Evolutionary conservation across 2,888 invertebrate genomes (phyloP), one percentile per base, ranked within the genome.

Genomic region (Gnatocerus cornutus): DNA sequence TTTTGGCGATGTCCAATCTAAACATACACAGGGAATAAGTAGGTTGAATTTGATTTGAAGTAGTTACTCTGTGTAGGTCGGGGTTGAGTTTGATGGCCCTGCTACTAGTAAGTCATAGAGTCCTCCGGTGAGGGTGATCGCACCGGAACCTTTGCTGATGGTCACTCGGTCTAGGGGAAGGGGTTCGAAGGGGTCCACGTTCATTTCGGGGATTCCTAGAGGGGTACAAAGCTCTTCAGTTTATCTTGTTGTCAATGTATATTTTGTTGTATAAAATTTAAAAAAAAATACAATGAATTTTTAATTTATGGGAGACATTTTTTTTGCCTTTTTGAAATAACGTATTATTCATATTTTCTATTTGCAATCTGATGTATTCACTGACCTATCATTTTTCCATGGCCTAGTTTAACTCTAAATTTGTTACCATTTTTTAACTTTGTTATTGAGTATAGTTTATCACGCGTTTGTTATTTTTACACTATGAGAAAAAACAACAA

Each of bases 31-130:
- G 16, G 33, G 33, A 64, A 37, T 43, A 14, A 59, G 10, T 58
- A 3, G 4, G 9, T 21, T 4, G 21, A 21, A 21, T 21, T 4
- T 58, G 14, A 5, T 16, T 16, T 48, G 9, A 8, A 14, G 16
- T 13, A 73, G 80, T 80, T 81, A 86, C 86, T 80, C 80, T 39
- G 85, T 84, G 71, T 81, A 84, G 1, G 81, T 81, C 1, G 85
- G 83, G 0, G 88, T 88, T 10, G 89, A 86, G 78, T 89, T 89
- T 13, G 89, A 89, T 39, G 89, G 88, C 0, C 90, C 90, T 14
- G 84, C 83, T 6, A 89, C 87, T 9, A 86, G 80, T 27, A 89
- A 80, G 77, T 89, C 86, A 71, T 85, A 86, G 76, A 90, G 88
- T 64, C 87, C 88, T 5, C 89, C 89, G 0, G 86, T 79, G 6